A percentile compares a stretch with the other conserved stretches of the same genome.
phyloP scores from a whole-genome alignment of 2,888 invertebrate species.

The Hecatera dysodea region DNA sequence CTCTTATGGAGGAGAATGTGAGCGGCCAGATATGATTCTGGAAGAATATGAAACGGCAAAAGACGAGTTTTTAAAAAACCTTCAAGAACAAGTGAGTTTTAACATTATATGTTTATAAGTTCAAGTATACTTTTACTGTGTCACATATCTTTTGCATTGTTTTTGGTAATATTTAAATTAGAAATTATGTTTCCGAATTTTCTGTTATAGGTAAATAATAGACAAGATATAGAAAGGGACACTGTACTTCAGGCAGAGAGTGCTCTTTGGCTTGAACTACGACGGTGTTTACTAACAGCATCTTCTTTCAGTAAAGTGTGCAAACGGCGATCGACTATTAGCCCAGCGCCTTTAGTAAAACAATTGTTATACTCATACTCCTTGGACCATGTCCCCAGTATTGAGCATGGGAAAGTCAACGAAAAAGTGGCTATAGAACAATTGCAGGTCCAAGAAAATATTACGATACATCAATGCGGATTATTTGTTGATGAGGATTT shows the following conservation, averaged over 20 bases:
- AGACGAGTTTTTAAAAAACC: no score
- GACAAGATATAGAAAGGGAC: background rate
- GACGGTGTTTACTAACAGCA: background rate
- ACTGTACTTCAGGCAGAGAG: constrained; percentile 2
- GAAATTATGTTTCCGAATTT: no score
- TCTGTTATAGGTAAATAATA: no score
- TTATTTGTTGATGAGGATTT: background rate
- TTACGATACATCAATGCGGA: background rate
- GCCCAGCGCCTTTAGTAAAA: background rate
- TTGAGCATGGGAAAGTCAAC: background rate
- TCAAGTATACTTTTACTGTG: no score
- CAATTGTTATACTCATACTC: background rate
- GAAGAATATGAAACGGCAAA: no score
- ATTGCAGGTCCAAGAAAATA: background rate
- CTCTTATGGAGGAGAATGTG: no score
- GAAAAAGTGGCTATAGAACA: constrained; percentile 6
- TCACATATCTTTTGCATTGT: no score
- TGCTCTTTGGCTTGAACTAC: constrained; percentile 7
- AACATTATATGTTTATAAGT: no score
- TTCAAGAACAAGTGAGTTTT: no score
- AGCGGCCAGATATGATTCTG: no score
- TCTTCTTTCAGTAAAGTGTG: background rate
- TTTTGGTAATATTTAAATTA: no score
- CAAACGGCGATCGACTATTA: constrained; percentile 2
- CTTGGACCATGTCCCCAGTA: background rate